phyloP scores from a whole-genome alignment of 2,113 vertebrate species.

The Colossoma macropomum region DNA sequence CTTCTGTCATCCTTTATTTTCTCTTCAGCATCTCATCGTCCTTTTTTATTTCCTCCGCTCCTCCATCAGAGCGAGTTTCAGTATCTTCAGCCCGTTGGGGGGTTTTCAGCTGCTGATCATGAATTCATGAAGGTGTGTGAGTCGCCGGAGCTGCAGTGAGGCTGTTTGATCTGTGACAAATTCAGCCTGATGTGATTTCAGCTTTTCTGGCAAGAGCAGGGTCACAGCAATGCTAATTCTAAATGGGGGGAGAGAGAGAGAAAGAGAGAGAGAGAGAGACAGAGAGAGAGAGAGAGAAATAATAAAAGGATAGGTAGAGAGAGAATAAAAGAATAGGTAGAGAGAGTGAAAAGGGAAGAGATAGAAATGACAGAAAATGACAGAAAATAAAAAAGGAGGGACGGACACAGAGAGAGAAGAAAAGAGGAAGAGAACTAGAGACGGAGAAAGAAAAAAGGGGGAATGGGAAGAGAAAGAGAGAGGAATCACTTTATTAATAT shows the following conservation, averaged over 20 bases:
- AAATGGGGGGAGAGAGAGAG: slow-evolving; percentile 43
- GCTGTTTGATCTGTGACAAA: slow-evolving; percentile 48
- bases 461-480: no score
- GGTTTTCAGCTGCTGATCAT: slow-evolving; percentile 32
- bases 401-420: no score
- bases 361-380: no score
- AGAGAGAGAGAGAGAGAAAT: slow-evolving; percentile 3
- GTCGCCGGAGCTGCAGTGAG: not conserved
- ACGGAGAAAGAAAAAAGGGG: no score
- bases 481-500: no score
- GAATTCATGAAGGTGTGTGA: slow-evolving; percentile 38
- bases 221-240: no score
- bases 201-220: slow-evolving; percentile 13
- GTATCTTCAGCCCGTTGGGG: not conserved
- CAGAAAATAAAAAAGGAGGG: no score
- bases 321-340: no score
- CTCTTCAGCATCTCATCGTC: not conserved
- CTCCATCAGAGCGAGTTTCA: not conserved
- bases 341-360: no score
- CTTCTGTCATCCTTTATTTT: no score
- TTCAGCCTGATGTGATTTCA: slow-evolving; percentile 25
- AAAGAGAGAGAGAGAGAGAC: slow-evolving; percentile 20
- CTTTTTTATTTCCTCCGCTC: not conserved
- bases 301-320: no score
- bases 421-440: no score